Evolutionary conservation across 2,797 vertebrate species (phyloP).

Genomic region (Leuciscus waleckii): DNA sequence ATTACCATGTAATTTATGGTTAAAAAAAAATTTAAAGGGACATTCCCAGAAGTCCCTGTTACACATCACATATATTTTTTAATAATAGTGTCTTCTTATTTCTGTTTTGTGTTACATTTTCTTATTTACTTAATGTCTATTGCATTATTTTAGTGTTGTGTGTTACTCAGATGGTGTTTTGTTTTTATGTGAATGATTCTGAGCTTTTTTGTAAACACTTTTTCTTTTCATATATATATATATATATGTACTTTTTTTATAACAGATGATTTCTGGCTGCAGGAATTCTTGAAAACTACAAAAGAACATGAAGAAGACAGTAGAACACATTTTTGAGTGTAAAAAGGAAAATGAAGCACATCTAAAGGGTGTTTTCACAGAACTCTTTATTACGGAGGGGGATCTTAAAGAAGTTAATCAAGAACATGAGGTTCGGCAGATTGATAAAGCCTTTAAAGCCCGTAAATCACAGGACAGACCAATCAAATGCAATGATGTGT

Average conservation of each 20-base stretch:
- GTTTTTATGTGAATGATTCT: too few relatives aligned
- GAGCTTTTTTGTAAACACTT: too few relatives aligned
- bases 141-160: too few relatives aligned
- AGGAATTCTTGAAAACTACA: background rate
- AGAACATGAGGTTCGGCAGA: background rate
- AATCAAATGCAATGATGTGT: background rate
- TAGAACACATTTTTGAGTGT: background rate
- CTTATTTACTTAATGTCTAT: too few relatives aligned
- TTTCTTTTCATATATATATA: too few relatives aligned
- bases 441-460: background rate
- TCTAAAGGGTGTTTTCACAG: background rate
- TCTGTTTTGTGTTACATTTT: too few relatives aligned
- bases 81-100: too few relatives aligned
- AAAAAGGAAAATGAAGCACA: background rate
- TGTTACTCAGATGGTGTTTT: too few relatives aligned
- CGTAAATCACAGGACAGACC: rapidly evolving
- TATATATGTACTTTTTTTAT: background rate
- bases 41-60: too few relatives aligned
- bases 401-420: background rate
- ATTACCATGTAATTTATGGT: too few relatives aligned
- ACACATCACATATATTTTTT: too few relatives aligned
- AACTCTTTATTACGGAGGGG: background rate
- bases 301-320: background rate
- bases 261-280: background rate
- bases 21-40: too few relatives aligned